phyloP scores from a whole-genome alignment of 2,888 invertebrate genomes.

The Nowickia ferox region DNA sequence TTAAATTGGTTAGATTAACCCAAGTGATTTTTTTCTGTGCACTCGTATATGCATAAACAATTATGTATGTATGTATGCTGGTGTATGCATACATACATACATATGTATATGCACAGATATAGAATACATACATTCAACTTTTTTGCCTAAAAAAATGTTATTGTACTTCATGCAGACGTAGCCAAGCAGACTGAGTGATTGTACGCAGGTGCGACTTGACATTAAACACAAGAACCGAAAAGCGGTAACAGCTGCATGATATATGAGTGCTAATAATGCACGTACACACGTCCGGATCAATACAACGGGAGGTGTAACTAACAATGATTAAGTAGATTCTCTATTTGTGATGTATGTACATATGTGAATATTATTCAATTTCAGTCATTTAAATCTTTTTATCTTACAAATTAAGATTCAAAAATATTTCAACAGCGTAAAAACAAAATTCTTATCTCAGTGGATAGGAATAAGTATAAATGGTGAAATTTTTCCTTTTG shows the following conservation, averaged over 20 bases:
- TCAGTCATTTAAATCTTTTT: background rate
- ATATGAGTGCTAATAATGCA: background rate
- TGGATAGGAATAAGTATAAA: background rate
- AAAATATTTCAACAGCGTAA: background rate
- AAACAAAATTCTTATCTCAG: background rate
- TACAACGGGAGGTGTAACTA: constrained; percentile 1
- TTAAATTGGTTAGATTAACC: no score
- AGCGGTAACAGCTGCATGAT: constrained; percentile 11
- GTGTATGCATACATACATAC: no score
- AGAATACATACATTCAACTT: background rate
- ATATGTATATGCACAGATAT: background rate
- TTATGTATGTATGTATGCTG: no score
- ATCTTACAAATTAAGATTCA: background rate
- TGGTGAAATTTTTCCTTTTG: background rate
- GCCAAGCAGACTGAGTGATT: constrained; percentile 3
- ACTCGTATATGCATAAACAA: no score
- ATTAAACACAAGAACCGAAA: constrained; percentile 17
- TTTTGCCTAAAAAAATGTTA: background rate
- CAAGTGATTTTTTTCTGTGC: no score
- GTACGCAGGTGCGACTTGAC: constrained; percentile 68
- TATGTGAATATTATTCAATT: constrained; percentile 18
- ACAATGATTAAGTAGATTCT: constrained; percentile 25
- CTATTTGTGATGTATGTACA: background rate
- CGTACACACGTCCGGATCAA: constrained; percentile 4
- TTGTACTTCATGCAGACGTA: background rate